Base-by-base conservation (phyloP, 2,888 invertebrate species). In the Fissipunctia ypsillon region DNA sequence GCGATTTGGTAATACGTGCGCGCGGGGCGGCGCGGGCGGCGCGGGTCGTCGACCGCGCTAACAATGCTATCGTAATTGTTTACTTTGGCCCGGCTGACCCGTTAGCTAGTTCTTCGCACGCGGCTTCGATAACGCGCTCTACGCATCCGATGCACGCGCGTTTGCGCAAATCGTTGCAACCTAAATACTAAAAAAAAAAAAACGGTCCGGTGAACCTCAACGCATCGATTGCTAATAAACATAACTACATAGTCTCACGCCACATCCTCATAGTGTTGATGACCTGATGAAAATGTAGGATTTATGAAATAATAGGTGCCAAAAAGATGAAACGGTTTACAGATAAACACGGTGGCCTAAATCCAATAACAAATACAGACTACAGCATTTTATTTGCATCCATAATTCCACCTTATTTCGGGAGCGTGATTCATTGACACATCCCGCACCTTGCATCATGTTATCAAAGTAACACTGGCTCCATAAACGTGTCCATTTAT, bases 61-160 rank as follows among this genome's bases (percentile, higher is more conserved):
- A 94, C 94, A 93, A 93, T 93, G 92, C 91, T 93, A 94, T 93
- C 93, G 93, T 91, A 92, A 94, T 94, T 95, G 94, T 95, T 95
- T 95, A 94, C 94, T 91, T 90, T 92, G 90, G 90, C 91, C 90
- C 88, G 91, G 75, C 86, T 90, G 92, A 91, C 93, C 93, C 93
- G 89, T 90, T 92, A 92, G 85, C 85, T 88, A 78, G 82, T 84
- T 86, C 87, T 87, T 88, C 85, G 81, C 87, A 85, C 83, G 81
- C 82, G 77, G 84, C 76, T 71, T 77, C 86, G 88, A 87, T 86
- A 87, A 77, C 82, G 78, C 76, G 69, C 71, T 84, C 74, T 78
- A 83, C 89, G 89, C 89, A 88, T 89, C 88, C 83, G 87, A 89
- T 89, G 89, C 90, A 87, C 84, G 88, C 87, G 85, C 87, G 88